Evolutionary conservation across 2,797 vertebrate species (phyloP), one percentile per base, ranked within the genome.

Genomic region (Ciconia nigra): DNA sequence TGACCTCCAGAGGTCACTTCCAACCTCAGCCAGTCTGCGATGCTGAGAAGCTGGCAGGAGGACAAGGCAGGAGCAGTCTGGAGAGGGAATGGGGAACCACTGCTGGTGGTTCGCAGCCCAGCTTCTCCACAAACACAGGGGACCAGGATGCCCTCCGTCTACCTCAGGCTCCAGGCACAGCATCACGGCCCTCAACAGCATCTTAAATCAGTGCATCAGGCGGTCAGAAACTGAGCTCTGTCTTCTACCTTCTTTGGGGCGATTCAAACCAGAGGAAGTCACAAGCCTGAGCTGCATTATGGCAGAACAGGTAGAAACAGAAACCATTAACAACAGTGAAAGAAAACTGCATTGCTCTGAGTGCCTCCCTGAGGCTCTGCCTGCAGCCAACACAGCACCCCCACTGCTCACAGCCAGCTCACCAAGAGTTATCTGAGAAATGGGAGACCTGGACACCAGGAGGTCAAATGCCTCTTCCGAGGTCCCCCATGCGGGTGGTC

Each of bases 181-280:
- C 31, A 92, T 0, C 0, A 37, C 25, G 1, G 17, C 12, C 33
- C 42, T 71, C 51, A 66, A 33, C 33, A 15, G 1, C 37, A 70
- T 61, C 69, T 72, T 76, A 69, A 65, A 13, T 29, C 80, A 81
- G 25, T 3, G 3, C 14, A 67, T 41, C 18, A 8, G 41, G 39
- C 9, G 18, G 29, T 31, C 82, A 78, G 78, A 70, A 83, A 71
- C n/a, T 10, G 21, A 92, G 37, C 21, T 74, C 54, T n/a, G n/a
- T 59, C 44, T 84, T 71, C 44, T 25, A 4, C 49, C n/a, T 61
- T 31, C 22, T 85, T 51, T 28, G 62, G 17, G 16, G 49, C 59
- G 24, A 71, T 42, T 65, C 55, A 77, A 71, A 61, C 19, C 29
- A 49, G 44, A 83, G 51, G 31, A 87, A 51, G 39, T 42, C 59